Conservation (phyloP, 2,113 vertebrate species). For the Cavia porcellus region DNA sequence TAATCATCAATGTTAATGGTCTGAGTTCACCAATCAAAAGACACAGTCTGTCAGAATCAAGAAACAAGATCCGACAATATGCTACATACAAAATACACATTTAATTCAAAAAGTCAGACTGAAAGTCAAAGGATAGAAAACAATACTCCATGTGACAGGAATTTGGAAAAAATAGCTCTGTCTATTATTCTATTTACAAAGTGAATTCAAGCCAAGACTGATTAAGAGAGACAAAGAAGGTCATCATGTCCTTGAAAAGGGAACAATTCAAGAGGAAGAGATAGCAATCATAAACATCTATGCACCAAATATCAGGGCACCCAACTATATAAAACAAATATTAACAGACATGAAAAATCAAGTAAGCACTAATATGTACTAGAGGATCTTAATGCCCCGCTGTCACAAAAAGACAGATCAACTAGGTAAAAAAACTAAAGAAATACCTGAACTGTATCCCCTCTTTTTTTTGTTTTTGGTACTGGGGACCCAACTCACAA, state of each 20-base stretch:
- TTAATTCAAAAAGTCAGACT: neutral
- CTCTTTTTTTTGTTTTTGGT: conserved; percentile 1
- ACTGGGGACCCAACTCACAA: no score
- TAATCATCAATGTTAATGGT: neutral
- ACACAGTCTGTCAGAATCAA: neutral
- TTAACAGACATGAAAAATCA: neutral
- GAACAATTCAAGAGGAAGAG: neutral
- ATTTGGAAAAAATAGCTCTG: no score
- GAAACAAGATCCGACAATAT: neutral
- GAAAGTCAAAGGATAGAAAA: neutral
- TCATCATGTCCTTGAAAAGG: neutral
- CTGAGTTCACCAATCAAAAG: neutral
- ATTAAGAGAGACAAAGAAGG: neutral
- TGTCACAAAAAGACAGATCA: neutral
- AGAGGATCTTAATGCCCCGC: neutral
- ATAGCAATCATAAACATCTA: neutral
- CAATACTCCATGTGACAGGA: neutral
- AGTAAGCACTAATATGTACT: neutral
- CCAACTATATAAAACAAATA: neutral
- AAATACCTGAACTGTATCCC: neutral
- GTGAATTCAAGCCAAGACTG: neutral
- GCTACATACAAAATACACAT: neutral
- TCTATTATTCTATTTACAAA: neutral
- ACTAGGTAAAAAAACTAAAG: neutral
- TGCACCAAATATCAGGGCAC: neutral